Conservation (phyloP, 2,888 invertebrate species). For the Gasteruption jaculator region DNA sequence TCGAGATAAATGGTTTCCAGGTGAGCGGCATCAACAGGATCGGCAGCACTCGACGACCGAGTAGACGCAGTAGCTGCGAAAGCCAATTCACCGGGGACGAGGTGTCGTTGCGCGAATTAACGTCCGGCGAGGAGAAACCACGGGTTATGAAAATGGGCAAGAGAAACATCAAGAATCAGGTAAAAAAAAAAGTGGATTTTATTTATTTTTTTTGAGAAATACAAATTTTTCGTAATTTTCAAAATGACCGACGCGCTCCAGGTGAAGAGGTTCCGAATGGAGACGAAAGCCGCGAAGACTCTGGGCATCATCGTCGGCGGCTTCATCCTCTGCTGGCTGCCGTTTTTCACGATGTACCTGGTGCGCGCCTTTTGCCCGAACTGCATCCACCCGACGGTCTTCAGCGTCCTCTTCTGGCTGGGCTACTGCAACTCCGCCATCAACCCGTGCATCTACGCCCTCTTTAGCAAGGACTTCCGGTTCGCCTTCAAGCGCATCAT, state of each 20-base stretch:
- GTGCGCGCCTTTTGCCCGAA: slow-evolving; percentile 82
- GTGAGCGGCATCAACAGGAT: slow-evolving; percentile 41
- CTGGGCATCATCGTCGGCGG: slow-evolving; percentile 95
- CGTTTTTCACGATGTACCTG: slow-evolving; percentile 93
- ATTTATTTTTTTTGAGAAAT: not conserved
- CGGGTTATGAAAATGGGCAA: slow-evolving; percentile 73
- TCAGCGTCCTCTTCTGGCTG: slow-evolving; percentile 93
- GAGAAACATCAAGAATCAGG: slow-evolving; percentile 83
- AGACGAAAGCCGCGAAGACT: slow-evolving; percentile 95
- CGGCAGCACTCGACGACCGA: slow-evolving; percentile 45
- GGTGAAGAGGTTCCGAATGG: slow-evolving; percentile 88
- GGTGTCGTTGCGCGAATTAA: slow-evolving; percentile 49
- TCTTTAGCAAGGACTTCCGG: slow-evolving; percentile 92
- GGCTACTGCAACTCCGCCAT: slow-evolving; percentile 97
- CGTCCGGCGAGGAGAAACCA: slow-evolving; percentile 52
- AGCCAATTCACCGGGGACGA: slow-evolving; percentile 50
- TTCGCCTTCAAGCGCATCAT: slow-evolving; percentile 92
- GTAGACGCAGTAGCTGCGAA: slow-evolving; percentile 55
- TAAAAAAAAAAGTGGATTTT: too few species aligned
- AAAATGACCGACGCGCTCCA: slow-evolving; percentile 23
- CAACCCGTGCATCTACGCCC: slow-evolving; percentile 91
- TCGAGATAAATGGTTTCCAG: slow-evolving; percentile 33
- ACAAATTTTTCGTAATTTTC: not conserved
- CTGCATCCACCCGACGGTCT: slow-evolving; percentile 80
- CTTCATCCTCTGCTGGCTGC: slow-evolving; percentile 95